phyloP scores from a whole-genome alignment of 2,888 invertebrate species.

The Shargacucullia verbasci region DNA sequence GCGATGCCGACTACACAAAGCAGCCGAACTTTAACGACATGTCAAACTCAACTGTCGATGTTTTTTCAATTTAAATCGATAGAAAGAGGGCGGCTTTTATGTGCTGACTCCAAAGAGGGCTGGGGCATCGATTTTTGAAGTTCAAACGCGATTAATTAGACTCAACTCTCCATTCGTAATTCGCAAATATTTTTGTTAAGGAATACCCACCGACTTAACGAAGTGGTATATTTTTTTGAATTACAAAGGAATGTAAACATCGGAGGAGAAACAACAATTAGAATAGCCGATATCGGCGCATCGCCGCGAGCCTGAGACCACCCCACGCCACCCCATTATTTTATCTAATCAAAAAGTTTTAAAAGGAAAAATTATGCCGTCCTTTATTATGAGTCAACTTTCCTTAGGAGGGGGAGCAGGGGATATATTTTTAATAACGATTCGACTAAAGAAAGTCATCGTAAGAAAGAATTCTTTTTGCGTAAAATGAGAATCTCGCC shows the following conservation, averaged over 20 bases:
- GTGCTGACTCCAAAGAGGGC: constrained; percentile 59
- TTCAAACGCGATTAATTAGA: constrained; percentile 77
- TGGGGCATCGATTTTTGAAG: constrained; percentile 60
- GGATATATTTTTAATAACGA: constrained; percentile 89
- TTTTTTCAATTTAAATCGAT: constrained; percentile 84
- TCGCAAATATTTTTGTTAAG: constrained; percentile 58
- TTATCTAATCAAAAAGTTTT: constrained; percentile 90
- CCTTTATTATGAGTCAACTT: constrained; percentile 89
- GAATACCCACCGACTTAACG: constrained; percentile 60
- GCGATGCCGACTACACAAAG: constrained; percentile 68
- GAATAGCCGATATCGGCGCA: constrained; percentile 86
- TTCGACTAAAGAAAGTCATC: constrained; percentile 79
- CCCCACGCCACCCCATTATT: constrained; percentile 87
- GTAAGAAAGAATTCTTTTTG: constrained; percentile 69
- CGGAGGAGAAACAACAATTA: constrained; percentile 85
- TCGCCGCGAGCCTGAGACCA: constrained; percentile 77
- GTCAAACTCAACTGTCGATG: constrained; percentile 73
- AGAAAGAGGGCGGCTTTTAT: constrained; percentile 62
- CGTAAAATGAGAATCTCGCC: constrained; percentile 65
- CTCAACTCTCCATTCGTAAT: constrained; percentile 56
- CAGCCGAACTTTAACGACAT: constrained; percentile 53
- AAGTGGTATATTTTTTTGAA: constrained; percentile 69
- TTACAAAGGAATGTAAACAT: constrained; percentile 83
- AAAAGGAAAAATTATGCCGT: constrained; percentile 89
- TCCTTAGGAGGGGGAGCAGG: constrained; percentile 82